Percentiles rank a stretch among this genome's conserved stretches.
Conservation (phyloP, 2,888 invertebrate species). For the Malacosoma neustria region DNA sequence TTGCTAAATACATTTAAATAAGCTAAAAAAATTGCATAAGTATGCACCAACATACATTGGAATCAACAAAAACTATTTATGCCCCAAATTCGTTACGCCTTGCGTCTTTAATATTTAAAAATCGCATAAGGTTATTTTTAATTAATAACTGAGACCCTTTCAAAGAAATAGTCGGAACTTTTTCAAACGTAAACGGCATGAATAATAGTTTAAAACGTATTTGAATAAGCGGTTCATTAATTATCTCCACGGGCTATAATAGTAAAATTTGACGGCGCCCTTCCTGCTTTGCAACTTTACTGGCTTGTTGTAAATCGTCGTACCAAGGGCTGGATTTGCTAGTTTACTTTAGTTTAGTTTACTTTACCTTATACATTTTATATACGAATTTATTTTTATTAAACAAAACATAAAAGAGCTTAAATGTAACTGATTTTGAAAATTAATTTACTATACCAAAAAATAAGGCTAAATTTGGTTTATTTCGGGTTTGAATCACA, state of each 20-base stretch:
- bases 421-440: no score
- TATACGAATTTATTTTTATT: no score
- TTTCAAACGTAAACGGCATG: constrained; percentile 71
- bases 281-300: constrained; percentile 47
- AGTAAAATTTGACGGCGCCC: constrained; percentile 71
- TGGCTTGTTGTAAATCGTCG: not conserved
- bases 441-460: no score
- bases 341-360: no score
- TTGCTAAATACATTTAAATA: no score
- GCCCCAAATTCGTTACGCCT: constrained; percentile 36
- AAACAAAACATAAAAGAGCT: no score
- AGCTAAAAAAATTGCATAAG: no score
- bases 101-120: constrained; percentile 33
- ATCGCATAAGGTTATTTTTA: constrained; percentile 56
- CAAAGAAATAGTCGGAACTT: constrained; percentile 61
- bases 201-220: constrained; percentile 75
- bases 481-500: no score
- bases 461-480: no score
- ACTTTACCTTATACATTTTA: no score
- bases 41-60: no score
- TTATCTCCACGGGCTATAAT: constrained; percentile 62
- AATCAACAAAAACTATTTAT: constrained; percentile 44
- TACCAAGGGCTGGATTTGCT: not conserved
- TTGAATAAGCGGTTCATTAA: constrained; percentile 74
- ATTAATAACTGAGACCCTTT: constrained; percentile 61